phyloP scores from a whole-genome alignment of 2,888 invertebrate genomes.

The Tetanocera ferruginea region DNA sequence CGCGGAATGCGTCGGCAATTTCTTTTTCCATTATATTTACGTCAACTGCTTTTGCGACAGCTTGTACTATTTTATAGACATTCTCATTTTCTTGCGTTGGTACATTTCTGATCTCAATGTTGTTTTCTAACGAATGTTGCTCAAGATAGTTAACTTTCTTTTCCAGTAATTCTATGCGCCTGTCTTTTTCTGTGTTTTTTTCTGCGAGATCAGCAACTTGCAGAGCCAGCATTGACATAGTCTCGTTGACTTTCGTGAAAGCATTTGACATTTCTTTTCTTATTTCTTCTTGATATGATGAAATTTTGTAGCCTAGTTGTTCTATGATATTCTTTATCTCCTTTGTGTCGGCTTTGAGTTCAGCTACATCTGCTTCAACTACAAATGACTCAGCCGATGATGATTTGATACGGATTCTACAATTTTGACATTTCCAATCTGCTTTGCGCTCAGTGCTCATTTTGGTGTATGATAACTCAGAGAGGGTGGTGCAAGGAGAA shows the following conservation, averaged over 20 bases:
- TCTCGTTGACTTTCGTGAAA: neutral
- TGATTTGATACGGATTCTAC: neutral
- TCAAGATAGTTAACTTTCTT: neutral
- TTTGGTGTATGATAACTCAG: neutral
- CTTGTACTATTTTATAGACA: neutral
- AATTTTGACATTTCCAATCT: neutral
- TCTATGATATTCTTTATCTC: neutral
- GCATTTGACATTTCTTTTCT: neutral
- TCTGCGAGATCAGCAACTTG: neutral
- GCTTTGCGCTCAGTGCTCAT: constrained; percentile 4
- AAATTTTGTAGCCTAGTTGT: neutral
- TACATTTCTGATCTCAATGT: neutral
- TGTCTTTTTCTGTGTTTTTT: constrained; percentile 8
- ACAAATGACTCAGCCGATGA: neutral
- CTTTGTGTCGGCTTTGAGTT: constrained; percentile 1
- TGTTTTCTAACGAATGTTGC: neutral
- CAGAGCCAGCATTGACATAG: neutral
- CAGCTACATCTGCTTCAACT: neutral
- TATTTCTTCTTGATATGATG: neutral
- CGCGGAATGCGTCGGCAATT: neutral
- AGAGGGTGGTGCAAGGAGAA: neutral
- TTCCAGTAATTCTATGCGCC: constrained; percentile 4
- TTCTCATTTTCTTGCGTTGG: neutral
- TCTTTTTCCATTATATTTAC: neutral
- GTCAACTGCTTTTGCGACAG: neutral